Conservation (phyloP, 2,113 vertebrate species). For the Rafetus swinhoei region DNA sequence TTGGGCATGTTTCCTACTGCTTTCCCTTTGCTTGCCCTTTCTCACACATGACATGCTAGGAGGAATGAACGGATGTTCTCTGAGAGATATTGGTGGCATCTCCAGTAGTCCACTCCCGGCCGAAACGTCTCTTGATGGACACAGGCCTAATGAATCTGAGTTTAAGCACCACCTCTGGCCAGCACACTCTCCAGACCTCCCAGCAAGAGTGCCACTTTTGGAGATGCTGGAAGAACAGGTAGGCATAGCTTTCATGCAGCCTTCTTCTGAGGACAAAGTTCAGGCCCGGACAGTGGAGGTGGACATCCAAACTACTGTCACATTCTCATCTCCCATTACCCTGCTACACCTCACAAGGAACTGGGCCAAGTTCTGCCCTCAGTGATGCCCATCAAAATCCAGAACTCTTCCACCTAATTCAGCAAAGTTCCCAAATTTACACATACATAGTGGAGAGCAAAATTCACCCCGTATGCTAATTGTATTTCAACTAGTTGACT, state of each 20-base stretch:
- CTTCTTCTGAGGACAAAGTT: not conserved
- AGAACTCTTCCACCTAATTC: not conserved
- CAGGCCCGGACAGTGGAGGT: not conserved
- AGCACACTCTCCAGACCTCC: not conserved
- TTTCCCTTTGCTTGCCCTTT: slow-evolving; percentile 12
- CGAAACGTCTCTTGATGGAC: not conserved
- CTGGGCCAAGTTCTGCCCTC: not conserved
- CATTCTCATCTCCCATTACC: not conserved
- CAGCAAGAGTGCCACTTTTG: not conserved
- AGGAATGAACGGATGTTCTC: not conserved
- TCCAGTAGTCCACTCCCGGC: not conserved
- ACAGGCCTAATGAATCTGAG: not conserved
- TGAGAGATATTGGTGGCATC: not conserved
- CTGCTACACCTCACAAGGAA: not conserved
- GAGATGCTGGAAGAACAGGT: slow-evolving; percentile 2
- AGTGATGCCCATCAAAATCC: not conserved
- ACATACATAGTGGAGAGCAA: not conserved
- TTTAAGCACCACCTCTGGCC: not conserved
- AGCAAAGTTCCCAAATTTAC: not conserved
- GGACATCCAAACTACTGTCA: not conserved
- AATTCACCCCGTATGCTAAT: not conserved
- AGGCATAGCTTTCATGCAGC: not conserved
- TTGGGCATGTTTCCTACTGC: not conserved
- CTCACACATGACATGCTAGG: not conserved
- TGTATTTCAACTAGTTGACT: not conserved